These are phyloP conservation scores for Ganaspis sp. DNA, from an alignment of 1,140 invertebrate species.

Conservation along the genomic window DNA sequence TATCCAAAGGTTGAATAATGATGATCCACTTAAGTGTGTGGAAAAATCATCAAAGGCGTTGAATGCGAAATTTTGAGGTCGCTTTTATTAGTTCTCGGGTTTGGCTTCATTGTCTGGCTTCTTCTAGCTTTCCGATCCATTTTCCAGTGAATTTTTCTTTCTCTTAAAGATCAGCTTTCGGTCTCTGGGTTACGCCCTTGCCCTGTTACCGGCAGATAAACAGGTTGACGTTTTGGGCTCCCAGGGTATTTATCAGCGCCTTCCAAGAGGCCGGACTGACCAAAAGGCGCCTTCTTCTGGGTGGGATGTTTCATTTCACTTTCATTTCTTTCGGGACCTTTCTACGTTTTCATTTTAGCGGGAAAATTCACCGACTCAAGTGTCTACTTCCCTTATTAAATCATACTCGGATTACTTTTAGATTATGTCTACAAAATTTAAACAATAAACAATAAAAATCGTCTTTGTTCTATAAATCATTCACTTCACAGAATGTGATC, in stretches of 20 bases:
- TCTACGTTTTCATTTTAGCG: background rate
- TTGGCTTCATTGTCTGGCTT: background rate
- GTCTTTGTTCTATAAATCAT: too few relatives aligned
- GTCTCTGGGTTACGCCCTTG: constrained; percentile 17
- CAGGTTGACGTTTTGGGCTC: constrained; percentile 53
- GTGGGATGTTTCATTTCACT: background rate
- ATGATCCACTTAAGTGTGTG: background rate
- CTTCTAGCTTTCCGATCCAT: background rate
- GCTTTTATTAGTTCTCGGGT: constrained; percentile 2
- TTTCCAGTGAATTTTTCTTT: constrained; percentile 4
- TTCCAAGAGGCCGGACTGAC: background rate
- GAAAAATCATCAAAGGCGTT: background rate
- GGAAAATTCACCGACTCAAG: constrained; percentile 1
- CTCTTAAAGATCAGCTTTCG: background rate
- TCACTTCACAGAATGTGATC: too few relatives aligned
- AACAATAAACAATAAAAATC: too few relatives aligned
- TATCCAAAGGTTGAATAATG: constrained; percentile 24
- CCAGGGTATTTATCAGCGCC: constrained; percentile 53
- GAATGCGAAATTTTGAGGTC: constrained; percentile 8
- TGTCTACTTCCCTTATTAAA: background rate
- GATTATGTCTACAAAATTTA: too few relatives aligned
- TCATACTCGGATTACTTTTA: too few relatives aligned
- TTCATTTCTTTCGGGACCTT: background rate
- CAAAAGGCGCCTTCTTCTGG: background rate
- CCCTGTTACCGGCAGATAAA: constrained; percentile 53